A percentile compares a stretch with the other conserved stretches of the same genome.
phyloP scores from a whole-genome alignment of 2,113 vertebrate genomes.

The Gymnarchus niloticus region DNA sequence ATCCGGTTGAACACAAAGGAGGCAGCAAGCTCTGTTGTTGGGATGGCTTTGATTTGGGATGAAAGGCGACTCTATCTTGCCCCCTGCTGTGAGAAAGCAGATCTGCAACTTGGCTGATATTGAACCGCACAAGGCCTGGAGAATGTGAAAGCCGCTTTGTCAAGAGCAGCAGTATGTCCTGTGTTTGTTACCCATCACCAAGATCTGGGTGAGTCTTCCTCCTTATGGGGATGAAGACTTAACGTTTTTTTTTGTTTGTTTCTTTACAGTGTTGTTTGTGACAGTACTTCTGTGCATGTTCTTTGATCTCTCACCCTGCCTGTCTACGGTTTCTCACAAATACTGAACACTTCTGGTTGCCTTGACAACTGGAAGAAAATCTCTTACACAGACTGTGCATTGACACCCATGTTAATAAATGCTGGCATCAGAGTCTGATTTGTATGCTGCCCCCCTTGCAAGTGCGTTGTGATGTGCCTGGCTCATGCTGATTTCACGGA shows the following conservation, averaged over 20 bases:
- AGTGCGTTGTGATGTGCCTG: not conserved
- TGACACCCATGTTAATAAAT: not conserved
- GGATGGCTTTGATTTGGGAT: conserved; percentile 15
- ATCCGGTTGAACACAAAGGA: conserved; percentile 25
- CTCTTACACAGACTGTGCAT: conserved; percentile 31
- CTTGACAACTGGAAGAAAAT: conserved; percentile 52
- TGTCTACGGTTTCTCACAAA: conserved; percentile 38
- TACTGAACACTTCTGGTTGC: conserved; percentile 46
- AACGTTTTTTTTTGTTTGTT: not conserved
- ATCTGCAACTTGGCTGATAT: not conserved
- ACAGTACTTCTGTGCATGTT: conserved; percentile 32
- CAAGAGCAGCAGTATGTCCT: not conserved
- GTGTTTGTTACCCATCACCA: not conserved
- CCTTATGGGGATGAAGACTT: not conserved
- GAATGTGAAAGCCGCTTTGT: conserved; percentile 22
- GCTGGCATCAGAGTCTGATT: not conserved
- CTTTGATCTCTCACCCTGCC: not conserved
- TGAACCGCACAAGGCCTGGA: conserved; percentile 17
- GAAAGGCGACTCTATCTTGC: not conserved
- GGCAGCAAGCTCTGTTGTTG: conserved; percentile 23
- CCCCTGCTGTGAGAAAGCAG: conserved; percentile 27
- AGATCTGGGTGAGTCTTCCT: not conserved
- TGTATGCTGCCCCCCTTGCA: not conserved
- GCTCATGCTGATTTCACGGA: not conserved
- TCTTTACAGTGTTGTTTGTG: not conserved